Base-by-base conservation (phyloP, 2,113 vertebrate genomes). In the Gallinago undulata region DNA sequence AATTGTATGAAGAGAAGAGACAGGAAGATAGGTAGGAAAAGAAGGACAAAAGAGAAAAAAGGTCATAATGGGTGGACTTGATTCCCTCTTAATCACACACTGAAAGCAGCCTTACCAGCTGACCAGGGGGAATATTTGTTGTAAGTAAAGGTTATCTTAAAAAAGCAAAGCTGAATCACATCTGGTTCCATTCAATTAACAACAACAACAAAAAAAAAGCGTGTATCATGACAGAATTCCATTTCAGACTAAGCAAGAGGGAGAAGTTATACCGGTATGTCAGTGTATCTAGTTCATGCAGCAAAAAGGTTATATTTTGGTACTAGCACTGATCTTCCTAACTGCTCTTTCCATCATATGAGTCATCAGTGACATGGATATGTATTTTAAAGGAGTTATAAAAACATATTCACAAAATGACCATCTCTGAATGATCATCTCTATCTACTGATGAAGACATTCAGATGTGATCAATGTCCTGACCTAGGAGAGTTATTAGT, bases 91-190 rank as follows among this genome's bases (percentile, higher is more conserved):
- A 77, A 56, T 51, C 18, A 74, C 28, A 15, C 41, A 84, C 23
- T n/a, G 31, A 67, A 87, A 11, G 30, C 30, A 67, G 43, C 2
- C 37, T 53, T 72, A 48, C 37, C n/a, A 83, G 75, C 13, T 82
- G 43, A 83, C 57, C 69, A 78, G 77, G 87, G 31, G 24, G 23
- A 43, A 84, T 67, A 88, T 43, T 84, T 87, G n/a, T 78, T 21
- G 4, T 68, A 66, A 80, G 31, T 81, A 84, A 66, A 89, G 11
- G 25, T 95, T 89, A 69, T 53, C 77, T 96, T 66, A 77, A 93
- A 94, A 96, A 96, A 77, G 11, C 9, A 91, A 94, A 68, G 13
- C 13, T 81, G 60, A 84, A 90, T 90, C 43, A 33, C 9, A 78
- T 87, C 47, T 90, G 23, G 51, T 79, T 78, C 68, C 43, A 80